Percentiles rank a stretch among this genome's conserved stretches.
Evolutionary conservation across 2,888 invertebrate species (phyloP).

Genomic region (Coelogynopora nodosa): DNA sequence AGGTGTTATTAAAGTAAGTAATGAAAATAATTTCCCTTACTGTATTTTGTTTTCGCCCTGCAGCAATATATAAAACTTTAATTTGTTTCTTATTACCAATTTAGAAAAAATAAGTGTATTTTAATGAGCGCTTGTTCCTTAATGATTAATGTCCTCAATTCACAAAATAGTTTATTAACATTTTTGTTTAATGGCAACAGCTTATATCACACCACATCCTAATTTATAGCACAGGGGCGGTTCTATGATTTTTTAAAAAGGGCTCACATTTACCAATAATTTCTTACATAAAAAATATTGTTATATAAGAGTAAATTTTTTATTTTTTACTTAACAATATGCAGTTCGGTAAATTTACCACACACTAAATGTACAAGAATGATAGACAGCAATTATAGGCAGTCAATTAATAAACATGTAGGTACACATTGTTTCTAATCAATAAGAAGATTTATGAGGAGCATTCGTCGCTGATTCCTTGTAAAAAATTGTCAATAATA

Average conservation of each 20-base stretch:
- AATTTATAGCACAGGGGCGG: too few relatives aligned
- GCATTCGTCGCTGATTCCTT: not conserved
- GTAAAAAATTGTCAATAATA: not conserved
- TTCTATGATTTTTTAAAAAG: not conserved
- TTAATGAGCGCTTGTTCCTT: too few relatives aligned
- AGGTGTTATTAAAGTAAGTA: too few relatives aligned
- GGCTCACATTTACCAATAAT: not conserved
- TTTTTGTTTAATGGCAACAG: too few relatives aligned
- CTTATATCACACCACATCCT: too few relatives aligned
- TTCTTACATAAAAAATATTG: not conserved
- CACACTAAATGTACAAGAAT: not conserved
- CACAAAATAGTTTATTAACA: too few relatives aligned
- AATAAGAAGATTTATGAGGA: not conserved
- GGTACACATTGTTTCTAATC: not conserved
- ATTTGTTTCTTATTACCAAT: too few relatives aligned
- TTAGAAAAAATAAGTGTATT: too few relatives aligned
- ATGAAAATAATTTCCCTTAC: too few relatives aligned
- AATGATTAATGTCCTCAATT: too few relatives aligned
- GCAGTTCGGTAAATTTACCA: not conserved
- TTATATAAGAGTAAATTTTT: not conserved
- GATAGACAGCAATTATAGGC: not conserved
- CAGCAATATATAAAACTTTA: too few relatives aligned
- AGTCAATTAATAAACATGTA: not conserved
- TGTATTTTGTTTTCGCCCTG: too few relatives aligned
- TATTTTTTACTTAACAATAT: not conserved